Conservation (phyloP, 2,888 invertebrate species). For the Magallana nippona region DNA sequence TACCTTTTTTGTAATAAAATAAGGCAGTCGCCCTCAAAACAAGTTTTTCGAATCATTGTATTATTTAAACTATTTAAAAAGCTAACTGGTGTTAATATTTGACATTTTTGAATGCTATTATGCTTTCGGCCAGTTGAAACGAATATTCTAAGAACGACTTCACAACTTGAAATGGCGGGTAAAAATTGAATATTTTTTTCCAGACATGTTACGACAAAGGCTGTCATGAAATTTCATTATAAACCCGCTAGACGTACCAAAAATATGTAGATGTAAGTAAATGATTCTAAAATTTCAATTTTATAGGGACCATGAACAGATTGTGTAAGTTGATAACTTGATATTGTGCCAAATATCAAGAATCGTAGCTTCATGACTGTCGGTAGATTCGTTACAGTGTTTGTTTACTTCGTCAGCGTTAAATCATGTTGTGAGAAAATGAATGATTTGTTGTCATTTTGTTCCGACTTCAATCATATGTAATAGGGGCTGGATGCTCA, state of each 20-base stretch:
- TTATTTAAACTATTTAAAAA: too few relatives aligned
- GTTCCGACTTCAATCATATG: too few relatives aligned
- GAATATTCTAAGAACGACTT: conserved; percentile 16
- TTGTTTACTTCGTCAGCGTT: too few relatives aligned
- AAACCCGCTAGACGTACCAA: neutral
- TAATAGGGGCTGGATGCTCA: too few relatives aligned
- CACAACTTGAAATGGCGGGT: neutral
- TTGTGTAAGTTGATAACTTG: neutral
- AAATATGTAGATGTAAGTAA: neutral
- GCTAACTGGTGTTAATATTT: too few relatives aligned
- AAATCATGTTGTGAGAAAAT: too few relatives aligned
- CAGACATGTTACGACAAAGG: conserved; percentile 17
- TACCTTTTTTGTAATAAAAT: too few relatives aligned
- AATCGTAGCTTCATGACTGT: neutral
- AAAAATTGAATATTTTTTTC: neutral
- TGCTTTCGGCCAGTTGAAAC: neutral
- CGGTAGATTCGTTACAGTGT: too few relatives aligned
- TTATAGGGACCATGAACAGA: neutral
- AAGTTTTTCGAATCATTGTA: too few relatives aligned
- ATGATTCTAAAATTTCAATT: neutral
- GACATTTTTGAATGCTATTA: too few relatives aligned
- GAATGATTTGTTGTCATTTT: too few relatives aligned
- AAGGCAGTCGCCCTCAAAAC: too few relatives aligned
- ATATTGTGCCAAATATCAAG: neutral
- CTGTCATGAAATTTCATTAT: neutral